phyloP scores from a whole-genome alignment of 2,113 vertebrate species.

The Rhea americana region DNA sequence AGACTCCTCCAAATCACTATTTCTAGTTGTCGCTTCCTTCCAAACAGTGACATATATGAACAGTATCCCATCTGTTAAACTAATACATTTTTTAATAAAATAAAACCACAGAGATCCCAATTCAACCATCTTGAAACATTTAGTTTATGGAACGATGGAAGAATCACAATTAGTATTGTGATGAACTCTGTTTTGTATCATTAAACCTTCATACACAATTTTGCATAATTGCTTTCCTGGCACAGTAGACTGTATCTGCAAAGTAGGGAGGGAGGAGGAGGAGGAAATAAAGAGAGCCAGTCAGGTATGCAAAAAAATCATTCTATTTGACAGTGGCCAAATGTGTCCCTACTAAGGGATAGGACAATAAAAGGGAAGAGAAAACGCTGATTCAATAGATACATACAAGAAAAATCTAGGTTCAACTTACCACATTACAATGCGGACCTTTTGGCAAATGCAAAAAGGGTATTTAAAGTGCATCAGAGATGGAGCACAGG shows the following conservation, averaged over 20 bases:
- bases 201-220: conserved; percentile 55
- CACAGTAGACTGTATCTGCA: conserved; percentile 44
- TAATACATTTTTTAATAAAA: neutral
- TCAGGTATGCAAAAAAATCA: conserved; percentile 32
- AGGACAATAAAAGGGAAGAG: neutral
- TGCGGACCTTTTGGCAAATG: neutral
- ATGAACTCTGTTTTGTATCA: conserved; percentile 50
- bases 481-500: neutral
- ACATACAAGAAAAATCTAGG: neutral
- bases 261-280: neutral
- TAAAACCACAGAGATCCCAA: neutral
- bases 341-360: neutral
- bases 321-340: conserved; percentile 35
- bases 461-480: neutral
- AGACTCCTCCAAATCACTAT: neutral
- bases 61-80: neutral
- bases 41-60: neutral
- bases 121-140: neutral
- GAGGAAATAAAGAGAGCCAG: conserved; percentile 5
- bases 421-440: neutral
- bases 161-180: conserved; percentile 55
- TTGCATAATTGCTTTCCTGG: conserved; percentile 50
- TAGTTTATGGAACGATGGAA: conserved; percentile 2
- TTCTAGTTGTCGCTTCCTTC: conserved; percentile 20
- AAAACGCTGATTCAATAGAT: neutral